A percentile compares a stretch with the other conserved stretches of the same genome.
These are phyloP conservation scores for Tinea pellionella DNA, from an alignment of 2,888 invertebrate genomes.

Conservation along the genomic window DNA sequence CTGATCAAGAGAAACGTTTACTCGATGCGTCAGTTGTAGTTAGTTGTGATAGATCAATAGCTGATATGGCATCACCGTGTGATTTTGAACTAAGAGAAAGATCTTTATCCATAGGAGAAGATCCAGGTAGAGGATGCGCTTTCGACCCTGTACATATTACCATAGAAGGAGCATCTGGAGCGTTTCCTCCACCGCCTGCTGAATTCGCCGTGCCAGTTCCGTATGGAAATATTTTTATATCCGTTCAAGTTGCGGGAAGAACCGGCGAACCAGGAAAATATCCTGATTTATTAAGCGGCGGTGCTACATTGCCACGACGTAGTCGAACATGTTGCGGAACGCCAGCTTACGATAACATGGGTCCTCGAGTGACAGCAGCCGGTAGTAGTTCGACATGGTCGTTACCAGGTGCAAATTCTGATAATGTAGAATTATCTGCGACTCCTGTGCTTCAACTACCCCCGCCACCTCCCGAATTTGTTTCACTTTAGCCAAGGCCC, in stretches of 20 bases:
- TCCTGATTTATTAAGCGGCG: conserved; percentile 77
- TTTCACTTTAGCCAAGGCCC: conserved; percentile 62
- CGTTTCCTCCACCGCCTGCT: conserved; percentile 63
- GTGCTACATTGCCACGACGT: conserved; percentile 61
- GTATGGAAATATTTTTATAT: conserved; percentile 85
- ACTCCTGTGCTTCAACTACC: conserved; percentile 61
- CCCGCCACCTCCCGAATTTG: conserved; percentile 68
- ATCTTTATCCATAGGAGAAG: conserved; percentile 49
- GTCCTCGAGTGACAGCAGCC: conserved; percentile 89
- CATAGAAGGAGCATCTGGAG: conserved; percentile 66
- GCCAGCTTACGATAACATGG: conserved; percentile 91
- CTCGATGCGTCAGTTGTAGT: conserved; percentile 78
- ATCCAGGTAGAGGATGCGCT: conserved; percentile 49
- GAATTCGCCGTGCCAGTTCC: conserved; percentile 66
- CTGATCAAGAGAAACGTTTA: conserved; percentile 88
- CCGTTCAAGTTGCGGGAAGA: conserved; percentile 78
- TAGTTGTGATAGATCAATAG: conserved; percentile 75
- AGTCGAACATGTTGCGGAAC: conserved; percentile 59
- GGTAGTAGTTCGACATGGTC: conserved; percentile 87
- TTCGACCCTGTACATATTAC: conserved; percentile 74
- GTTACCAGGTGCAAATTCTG: conserved; percentile 63
- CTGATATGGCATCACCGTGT: conserved; percentile 71
- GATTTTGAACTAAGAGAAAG: conserved; percentile 61
- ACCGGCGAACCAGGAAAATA: conserved; percentile 64
- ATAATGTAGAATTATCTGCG: conserved; percentile 44